Base-by-base conservation (phyloP, 2,888 invertebrate genomes). In the Drosophila anomelani region DNA sequence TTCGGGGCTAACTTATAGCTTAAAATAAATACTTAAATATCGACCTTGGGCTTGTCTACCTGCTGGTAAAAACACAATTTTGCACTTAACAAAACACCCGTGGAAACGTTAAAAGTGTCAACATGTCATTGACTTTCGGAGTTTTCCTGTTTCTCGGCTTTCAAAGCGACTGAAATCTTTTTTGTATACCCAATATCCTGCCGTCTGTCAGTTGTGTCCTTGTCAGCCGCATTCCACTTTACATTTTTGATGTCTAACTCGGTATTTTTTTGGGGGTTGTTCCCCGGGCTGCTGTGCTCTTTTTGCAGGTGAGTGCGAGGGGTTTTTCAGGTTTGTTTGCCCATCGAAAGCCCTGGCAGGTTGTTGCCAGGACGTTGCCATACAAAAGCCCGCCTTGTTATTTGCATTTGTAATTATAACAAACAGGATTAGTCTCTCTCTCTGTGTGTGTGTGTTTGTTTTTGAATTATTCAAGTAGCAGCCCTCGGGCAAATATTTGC, bases 391-490 rank as follows among this genome's bases (percentile, higher is more conserved):
- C 75, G 77, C 75, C 85, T 80, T 73, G 85, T 80, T 91, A 90
- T 91, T 91, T 91, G 91, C 88, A 92, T 92, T 91, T 88, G 88
- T 91, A 92, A 92, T 91, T 91, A 91, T 88, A 89, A 88, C 81
- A 90, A 91, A 91, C 83, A 83, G 83, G 90, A 92, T 91, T 90
- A 89, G 86, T 79, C 79, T 77, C 29, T 29, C 29, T 29, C 58
- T 29, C 58, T 51, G 26, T 38, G 44, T 55, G 61, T 47, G 47
- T 58, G 41, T 64, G 41, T 67, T 54, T 79, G 83, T 70, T 68
- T 77, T 76, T 86, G 84, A 85, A 86, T 85, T 85, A 86, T 86
- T 76, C 64, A 53, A 76, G 85, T 87, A 81, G 77, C 81, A 84
- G 78, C 73, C 77, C 20, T 68, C 57, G 72, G 60, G 53, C 60